phyloP scores from a whole-genome alignment of 2,113 vertebrate genomes.

The Calcarius ornatus region DNA sequence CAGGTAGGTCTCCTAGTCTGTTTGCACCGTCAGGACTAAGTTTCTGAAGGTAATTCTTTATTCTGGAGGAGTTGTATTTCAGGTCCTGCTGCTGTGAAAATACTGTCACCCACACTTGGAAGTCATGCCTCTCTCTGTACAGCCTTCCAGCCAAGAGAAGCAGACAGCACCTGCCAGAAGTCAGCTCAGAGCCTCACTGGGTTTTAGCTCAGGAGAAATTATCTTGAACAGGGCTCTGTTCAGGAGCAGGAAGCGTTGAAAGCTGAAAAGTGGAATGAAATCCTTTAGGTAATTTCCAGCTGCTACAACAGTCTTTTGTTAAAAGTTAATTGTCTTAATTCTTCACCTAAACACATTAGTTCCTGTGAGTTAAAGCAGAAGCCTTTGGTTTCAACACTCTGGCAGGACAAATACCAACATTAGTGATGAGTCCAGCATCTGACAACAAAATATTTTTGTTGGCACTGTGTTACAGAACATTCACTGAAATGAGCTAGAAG shows the following conservation, averaged over 20 bases:
- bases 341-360: background rate
- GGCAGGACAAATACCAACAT: background rate
- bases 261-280: background rate
- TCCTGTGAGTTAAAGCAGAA: background rate
- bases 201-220: background rate
- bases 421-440: background rate
- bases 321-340: background rate
- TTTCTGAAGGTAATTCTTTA: constrained; percentile 21
- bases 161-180: background rate
- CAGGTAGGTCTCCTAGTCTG: background rate
- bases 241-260: background rate
- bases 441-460: background rate
- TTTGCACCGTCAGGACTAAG: background rate
- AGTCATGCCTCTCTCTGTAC: background rate
- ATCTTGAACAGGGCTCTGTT: background rate
- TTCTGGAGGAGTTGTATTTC: background rate
- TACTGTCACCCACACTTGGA: background rate
- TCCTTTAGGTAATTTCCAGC: background rate
- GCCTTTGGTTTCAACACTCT: background rate
- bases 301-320: background rate
- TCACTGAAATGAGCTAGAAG: background rate
- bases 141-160: background rate
- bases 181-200: background rate
- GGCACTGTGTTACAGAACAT: background rate
- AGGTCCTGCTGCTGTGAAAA: constrained; percentile 1